Conservation (phyloP, 2,113 vertebrate species). For the Takifugu bimaculatus region DNA sequence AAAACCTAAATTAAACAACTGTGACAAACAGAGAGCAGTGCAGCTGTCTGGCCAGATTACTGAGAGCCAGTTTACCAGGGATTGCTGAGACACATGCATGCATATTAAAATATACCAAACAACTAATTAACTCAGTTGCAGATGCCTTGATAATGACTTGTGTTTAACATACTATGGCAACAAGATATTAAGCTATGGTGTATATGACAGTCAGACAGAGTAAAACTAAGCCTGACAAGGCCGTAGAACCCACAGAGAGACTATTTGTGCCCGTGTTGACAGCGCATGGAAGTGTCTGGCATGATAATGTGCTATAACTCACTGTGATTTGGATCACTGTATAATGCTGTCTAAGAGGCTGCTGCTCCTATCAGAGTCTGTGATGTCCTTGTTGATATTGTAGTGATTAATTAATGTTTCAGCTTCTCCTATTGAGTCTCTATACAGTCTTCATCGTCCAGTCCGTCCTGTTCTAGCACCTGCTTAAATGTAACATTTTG, state of each 20-base stretch:
- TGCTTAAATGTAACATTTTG: slow-evolving; percentile 1
- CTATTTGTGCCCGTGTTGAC: slow-evolving; percentile 22
- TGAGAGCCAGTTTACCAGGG: slow-evolving; percentile 46
- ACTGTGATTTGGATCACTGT: slow-evolving; percentile 37
- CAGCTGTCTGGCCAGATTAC: slow-evolving; percentile 34
- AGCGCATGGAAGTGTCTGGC: slow-evolving; percentile 41
- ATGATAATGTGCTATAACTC: slow-evolving; percentile 52
- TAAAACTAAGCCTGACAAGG: slow-evolving; percentile 18
- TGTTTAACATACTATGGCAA: slow-evolving; percentile 45
- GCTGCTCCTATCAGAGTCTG: slow-evolving; percentile 27
- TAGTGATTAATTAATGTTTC: slow-evolving; percentile 29
- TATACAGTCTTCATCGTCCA: neutral
- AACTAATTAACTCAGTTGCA: slow-evolving; percentile 51
- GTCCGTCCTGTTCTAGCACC: neutral
- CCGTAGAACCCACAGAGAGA: neutral
- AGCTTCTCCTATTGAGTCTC: neutral
- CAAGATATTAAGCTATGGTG: slow-evolving; percentile 48
- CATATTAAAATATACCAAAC: slow-evolving; percentile 31
- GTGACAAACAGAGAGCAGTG: neutral
- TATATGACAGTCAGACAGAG: slow-evolving; percentile 23
- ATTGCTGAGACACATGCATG: slow-evolving; percentile 34
- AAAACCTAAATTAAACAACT: neutral
- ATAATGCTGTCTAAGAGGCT: slow-evolving; percentile 28
- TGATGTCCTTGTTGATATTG: slow-evolving; percentile 56
- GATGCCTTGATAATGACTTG: slow-evolving; percentile 58